Conservation (phyloP, 2,797 vertebrate genomes). For the Rhynchotus rufescens region DNA sequence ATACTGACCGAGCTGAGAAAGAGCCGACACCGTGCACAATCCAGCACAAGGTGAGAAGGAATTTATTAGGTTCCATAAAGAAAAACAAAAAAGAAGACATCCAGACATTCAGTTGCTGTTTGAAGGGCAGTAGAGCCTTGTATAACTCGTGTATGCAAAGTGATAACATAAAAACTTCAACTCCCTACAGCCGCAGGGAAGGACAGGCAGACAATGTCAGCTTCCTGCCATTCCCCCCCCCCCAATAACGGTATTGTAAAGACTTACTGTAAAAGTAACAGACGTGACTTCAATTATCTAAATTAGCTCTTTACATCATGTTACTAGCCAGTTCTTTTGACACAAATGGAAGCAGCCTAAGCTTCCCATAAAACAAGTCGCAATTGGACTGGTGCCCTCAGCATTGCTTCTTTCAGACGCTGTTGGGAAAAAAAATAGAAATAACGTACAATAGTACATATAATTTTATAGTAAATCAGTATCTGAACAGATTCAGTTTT, state of each 20-base stretch:
- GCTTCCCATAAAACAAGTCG: not conserved
- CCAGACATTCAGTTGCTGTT: conserved; percentile 53
- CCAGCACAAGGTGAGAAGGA: conserved; percentile 70
- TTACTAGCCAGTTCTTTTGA: conserved; percentile 28
- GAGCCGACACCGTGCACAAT: conserved; percentile 30
- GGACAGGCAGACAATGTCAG: conserved; percentile 28
- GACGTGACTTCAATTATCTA: conserved; percentile 23
- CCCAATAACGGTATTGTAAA: conserved; percentile 29
- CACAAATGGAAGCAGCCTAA: not conserved
- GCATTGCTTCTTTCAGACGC: conserved; percentile 31
- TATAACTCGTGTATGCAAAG: conserved; percentile 35
- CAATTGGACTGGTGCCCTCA: conserved; percentile 5
- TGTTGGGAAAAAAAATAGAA: conserved; percentile 3
- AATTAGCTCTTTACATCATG: not conserved
- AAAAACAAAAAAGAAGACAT: conserved; percentile 47
- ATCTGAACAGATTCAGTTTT: conserved; percentile 60
- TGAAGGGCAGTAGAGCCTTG: conserved; percentile 36
- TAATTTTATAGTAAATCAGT: conserved; percentile 42
- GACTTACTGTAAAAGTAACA: conserved; percentile 30
- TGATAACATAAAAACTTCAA: conserved; percentile 57
- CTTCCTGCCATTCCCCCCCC: conserved; percentile 22
- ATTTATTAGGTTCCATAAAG: conserved; percentile 68
- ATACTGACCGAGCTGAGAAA: not conserved
- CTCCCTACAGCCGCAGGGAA: conserved; percentile 48
- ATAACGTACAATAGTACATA: conserved; percentile 72